Evolutionary conservation across 1,140 invertebrate species (phyloP), one percentile per base, ranked within the genome.

Genomic region (Muscidifurax raptorellus): DNA sequence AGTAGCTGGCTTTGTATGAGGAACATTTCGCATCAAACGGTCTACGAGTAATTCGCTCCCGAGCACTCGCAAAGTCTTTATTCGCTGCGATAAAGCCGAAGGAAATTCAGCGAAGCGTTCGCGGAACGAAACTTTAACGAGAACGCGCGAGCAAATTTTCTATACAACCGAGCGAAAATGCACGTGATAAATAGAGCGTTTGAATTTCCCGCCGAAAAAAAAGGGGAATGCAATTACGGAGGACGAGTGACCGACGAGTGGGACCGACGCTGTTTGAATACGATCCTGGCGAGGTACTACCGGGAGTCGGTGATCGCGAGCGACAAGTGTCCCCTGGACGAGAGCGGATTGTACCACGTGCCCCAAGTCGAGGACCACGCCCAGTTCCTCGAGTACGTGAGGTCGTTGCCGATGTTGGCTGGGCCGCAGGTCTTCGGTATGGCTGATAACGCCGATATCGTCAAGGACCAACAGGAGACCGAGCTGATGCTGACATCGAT

Each of bases 201-300:
- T 32, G 5, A 32, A 32, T 32, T 32, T 32, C 32, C 5, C 32
- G 32, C 32, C n/a, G n/a, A n/a, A n/a, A 47, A 1, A 18, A 82
- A 87, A 71, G 98, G 98, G 44, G 98, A 99, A 93, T 99, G 98
- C 91, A 99, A 99, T 94, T 99, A 99, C 90, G 98, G 98, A 28
- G 98, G 98, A 0, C 95, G 98, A 86, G 98, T 99, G 7, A 99
- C 98, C 0, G 98, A 99, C 92, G 97, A 99, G 90, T 98, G 97
- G 97, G 98, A 99, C 94, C 94, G 98, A 75, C 94, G 98, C 74
- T 97, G 96, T 15, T 93, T 99, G 71, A 96, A 94, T 86, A 98
- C 97, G 27, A 96, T 98, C 86, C 94, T 99, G 28, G 94, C 94
- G 87, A 96, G 96, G 88, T 99, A 97, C 91, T 99, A 98, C 92